Evolutionary conservation across 1,140 invertebrate genomes (phyloP).

Genomic region (Brachionus rotundiformis): DNA sequence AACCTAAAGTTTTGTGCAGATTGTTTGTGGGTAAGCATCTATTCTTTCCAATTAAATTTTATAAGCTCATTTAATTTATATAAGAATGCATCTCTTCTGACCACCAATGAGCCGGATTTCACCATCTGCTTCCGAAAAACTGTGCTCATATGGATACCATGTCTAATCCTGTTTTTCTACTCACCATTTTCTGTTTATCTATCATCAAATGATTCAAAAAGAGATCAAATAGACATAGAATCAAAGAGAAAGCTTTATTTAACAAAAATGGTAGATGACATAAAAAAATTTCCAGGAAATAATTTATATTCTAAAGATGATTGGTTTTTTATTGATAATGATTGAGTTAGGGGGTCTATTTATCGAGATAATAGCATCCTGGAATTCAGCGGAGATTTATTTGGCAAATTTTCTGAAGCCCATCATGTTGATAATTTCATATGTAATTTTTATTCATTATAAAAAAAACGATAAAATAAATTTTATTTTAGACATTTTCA

Average conservation of each 20-base stretch:
- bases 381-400: not conserved
- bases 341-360: not conserved
- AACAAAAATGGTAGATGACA: not conserved
- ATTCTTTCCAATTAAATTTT: too few relatives aligned
- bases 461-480: too few relatives aligned
- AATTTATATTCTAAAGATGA: not conserved
- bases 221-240: not conserved
- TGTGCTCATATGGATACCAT: not conserved
- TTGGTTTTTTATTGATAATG: not conserved
- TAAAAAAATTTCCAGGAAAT: not conserved
- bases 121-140: not conserved
- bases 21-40: too few relatives aligned
- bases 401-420: not conserved
- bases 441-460: constrained; percentile 4
- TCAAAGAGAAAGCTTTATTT: not conserved
- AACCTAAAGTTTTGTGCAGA: too few relatives aligned
- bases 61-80: too few relatives aligned
- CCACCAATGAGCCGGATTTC: not conserved
- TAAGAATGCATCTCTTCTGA: not conserved
- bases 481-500: not conserved
- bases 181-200: not conserved
- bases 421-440: not conserved
- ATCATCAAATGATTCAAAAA: not conserved
- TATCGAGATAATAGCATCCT: not conserved
- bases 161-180: not conserved